Conservation (phyloP, 1,140 invertebrate species). For the Batillaria attramentaria region DNA sequence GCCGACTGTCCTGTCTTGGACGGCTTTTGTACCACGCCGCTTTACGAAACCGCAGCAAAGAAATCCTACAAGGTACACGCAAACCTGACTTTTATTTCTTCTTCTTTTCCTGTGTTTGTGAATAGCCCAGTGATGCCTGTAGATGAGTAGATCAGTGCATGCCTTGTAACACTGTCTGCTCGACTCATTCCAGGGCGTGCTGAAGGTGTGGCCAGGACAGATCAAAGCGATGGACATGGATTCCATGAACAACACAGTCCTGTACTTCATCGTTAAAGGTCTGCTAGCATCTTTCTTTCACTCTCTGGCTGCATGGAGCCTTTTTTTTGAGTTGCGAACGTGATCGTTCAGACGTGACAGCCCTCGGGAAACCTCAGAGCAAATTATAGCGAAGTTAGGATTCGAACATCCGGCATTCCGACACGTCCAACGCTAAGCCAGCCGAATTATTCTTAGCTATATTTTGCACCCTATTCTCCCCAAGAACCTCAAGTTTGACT, state of each 20-base stretch:
- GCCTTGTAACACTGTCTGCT: background rate
- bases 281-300: background rate
- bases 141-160: background rate
- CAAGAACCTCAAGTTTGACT: too few relatives aligned
- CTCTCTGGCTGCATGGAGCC: too few relatives aligned
- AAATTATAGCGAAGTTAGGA: too few relatives aligned
- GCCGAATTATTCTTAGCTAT: too few relatives aligned
- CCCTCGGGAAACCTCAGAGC: too few relatives aligned
- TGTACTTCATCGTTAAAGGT: slow-evolving; percentile 38
- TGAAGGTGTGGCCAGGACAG: slow-evolving; percentile 36
- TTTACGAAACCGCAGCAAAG: slow-evolving; percentile 37
- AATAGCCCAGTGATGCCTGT: background rate
- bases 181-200: slow-evolving; percentile 29
- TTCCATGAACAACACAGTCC: slow-evolving; percentile 33
- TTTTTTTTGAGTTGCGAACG: too few relatives aligned
- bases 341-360: too few relatives aligned
- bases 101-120: too few relatives aligned
- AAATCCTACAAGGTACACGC: slow-evolving; percentile 21
- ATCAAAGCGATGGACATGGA: slow-evolving; percentile 39
- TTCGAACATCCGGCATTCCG: too few relatives aligned
- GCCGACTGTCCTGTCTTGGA: slow-evolving; percentile 37
- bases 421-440: too few relatives aligned
- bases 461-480: too few relatives aligned
- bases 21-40: slow-evolving; percentile 40
- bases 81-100: background rate